Base-by-base conservation (phyloP, 1,140 invertebrate genomes). In the Prorops nasuta region DNA sequence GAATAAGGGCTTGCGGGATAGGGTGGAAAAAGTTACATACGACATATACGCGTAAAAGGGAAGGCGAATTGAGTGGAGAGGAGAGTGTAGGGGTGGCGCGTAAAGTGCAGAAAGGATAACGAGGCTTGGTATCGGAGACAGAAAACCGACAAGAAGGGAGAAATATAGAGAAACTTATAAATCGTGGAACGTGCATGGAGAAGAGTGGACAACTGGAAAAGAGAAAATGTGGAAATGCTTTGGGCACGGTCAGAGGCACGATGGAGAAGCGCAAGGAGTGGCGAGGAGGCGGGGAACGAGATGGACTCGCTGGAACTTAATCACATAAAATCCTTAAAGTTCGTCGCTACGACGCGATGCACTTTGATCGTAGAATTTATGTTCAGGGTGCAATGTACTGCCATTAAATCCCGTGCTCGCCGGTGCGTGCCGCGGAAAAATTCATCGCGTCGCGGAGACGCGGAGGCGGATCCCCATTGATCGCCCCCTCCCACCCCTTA, bases 241-340 rank as follows among this genome's bases (percentile, higher is more conserved):
- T n/a, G n/a, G n/a, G n/a, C n/a, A n/a, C n/a, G n/a, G n/a, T n/a
- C n/a, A n/a, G n/a, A n/a, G n/a, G n/a, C n/a, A n/a, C n/a, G n/a
- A n/a, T n/a, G n/a, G n/a, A n/a, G n/a, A n/a, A n/a, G n/a, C n/a
- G n/a, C n/a, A n/a, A n/a, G n/a, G n/a, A 20, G 36, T 18, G 21
- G 12, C 12, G n/a, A 14, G 12, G 18, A 10, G 28, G 8, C 24
- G 3, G 9, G 8, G 35, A 44, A 28, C 44, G 31, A 38, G 45
- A 22, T 38, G 21, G 43, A 40, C 34, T 47, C 45, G 39, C 41
- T n/a, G 45, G 51, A 65, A 59, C 54, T 67, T 66, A 64, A 67
- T 64, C 64, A 49, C 53, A 58, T 64, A 60, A 67, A 66, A 67
- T 64, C 44, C 57, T 67, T 66, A 64, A 67, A 63, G 56, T 66